Evolutionary conservation across 2,888 invertebrate species (phyloP).

Genomic region (Phyllotreta cruciferae): DNA sequence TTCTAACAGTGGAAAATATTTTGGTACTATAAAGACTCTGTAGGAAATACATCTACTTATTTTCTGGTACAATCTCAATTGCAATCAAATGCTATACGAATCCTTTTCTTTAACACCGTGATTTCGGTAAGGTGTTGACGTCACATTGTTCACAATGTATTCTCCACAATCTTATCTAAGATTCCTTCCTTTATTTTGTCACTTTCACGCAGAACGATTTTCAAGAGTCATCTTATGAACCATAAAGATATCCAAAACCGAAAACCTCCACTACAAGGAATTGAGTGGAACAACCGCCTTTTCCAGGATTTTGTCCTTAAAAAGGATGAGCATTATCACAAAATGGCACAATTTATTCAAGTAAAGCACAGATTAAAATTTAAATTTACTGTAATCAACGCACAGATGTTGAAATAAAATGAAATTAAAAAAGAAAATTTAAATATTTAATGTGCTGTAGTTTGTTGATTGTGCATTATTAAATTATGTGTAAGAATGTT

Average conservation of each 20-base stretch:
- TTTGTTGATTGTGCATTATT: no score
- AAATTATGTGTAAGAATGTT: no score
- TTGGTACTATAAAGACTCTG: no score
- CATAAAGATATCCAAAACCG: conserved; percentile 19
- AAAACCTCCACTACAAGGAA: conserved; percentile 17
- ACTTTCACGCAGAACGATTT: conserved; percentile 13
- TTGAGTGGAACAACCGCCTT: conserved; percentile 7
- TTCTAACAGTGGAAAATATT: no score
- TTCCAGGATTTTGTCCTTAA: conserved; percentile 18
- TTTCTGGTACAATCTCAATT: no score
- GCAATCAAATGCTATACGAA: no score
- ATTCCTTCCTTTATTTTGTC: conserved; percentile 11
- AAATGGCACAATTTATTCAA: conserved; percentile 4
- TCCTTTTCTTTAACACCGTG: neutral
- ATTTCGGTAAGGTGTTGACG: conserved; percentile 11
- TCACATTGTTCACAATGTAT: conserved; percentile 7
- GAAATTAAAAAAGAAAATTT: no score
- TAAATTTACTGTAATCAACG: no score
- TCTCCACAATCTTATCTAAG: conserved; percentile 8
- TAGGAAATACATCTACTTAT: no score
- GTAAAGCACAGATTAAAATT: no score
- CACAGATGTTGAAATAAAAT: no score
- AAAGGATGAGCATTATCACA: conserved; percentile 8
- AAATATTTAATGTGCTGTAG: no score
- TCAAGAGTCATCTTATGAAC: conserved; percentile 16